These are phyloP conservation scores for Brassicogethes aeneus DNA, from an alignment of 2,888 invertebrate species.

Conservation along the genomic window DNA sequence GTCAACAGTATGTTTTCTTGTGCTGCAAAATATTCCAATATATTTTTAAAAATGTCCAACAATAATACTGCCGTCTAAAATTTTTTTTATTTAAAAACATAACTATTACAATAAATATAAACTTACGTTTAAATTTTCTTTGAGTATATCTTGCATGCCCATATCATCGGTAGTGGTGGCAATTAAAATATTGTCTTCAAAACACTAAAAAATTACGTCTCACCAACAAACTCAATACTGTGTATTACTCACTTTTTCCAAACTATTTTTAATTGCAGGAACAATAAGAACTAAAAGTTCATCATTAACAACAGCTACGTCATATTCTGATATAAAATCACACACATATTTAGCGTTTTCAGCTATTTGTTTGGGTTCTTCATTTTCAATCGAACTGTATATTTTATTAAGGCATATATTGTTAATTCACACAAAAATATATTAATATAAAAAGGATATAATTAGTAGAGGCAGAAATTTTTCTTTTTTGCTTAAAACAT, in stretches of 20 bases:
- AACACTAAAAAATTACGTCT: slow-evolving; percentile 10
- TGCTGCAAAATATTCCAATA: slow-evolving; percentile 1
- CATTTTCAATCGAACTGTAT: not conserved
- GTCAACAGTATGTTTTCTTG: not conserved
- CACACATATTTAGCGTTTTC: not conserved
- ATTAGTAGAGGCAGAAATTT: not conserved
- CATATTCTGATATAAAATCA: not conserved
- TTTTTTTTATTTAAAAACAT: too few relatives aligned
- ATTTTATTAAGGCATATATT: not conserved
- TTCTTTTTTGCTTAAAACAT: not conserved
- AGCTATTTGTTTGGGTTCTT: not conserved
- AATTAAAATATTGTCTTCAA: slow-evolving; percentile 17
- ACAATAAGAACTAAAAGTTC: not conserved
- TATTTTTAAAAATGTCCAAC: not conserved
- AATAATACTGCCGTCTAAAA: not conserved
- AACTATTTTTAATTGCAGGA: not conserved
- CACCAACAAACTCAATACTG: not conserved
- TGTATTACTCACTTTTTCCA: not conserved
- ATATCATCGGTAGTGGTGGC: slow-evolving; percentile 18
- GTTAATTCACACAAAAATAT: not conserved
- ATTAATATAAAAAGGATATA: not conserved
- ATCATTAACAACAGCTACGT: not conserved
- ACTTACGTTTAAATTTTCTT: slow-evolving; percentile 21
- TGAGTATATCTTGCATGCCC: slow-evolving; percentile 15
- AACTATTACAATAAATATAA: too few relatives aligned